Conservation (phyloP, 2,797 vertebrate species). For the Tarsius wallacei region DNA sequence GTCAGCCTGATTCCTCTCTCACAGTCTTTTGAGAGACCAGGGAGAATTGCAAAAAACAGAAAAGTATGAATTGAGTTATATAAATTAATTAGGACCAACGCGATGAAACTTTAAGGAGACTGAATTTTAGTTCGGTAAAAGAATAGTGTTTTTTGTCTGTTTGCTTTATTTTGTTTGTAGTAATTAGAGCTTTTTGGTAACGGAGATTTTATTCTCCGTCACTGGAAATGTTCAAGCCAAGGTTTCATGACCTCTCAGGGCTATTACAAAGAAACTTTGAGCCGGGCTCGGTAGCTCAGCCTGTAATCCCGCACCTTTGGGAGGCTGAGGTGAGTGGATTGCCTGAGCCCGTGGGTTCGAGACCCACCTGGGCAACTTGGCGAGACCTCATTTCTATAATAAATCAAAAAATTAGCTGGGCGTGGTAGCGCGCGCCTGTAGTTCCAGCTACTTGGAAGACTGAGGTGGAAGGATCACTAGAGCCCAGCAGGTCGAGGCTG, state of each 20-base stretch:
- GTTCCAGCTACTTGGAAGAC: no score
- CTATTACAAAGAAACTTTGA: background rate
- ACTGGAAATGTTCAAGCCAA: conserved; percentile 43
- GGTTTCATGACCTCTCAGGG: background rate
- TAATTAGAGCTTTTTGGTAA: conserved; percentile 51
- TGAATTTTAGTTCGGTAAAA: conserved; percentile 1
- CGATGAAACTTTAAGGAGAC: background rate
- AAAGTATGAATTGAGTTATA: conserved; percentile 2
- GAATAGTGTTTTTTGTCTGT: background rate
- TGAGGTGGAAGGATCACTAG: no score
- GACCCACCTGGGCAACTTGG: no score
- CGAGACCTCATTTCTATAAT: no score
- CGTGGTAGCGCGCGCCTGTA: no score
- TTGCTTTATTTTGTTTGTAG: conserved; percentile 56
- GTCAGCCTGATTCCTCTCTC: conserved; percentile 15
- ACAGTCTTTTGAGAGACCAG: conserved; percentile 46
- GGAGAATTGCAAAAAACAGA: background rate
- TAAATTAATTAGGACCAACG: conserved; percentile 27
- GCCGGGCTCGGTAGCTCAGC: no score
- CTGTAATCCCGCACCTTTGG: no score
- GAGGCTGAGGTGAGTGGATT: no score
- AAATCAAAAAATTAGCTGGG: no score
- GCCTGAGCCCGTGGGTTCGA: no score
- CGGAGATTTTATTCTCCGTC: conserved; percentile 39
- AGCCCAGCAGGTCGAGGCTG: no score